phyloP scores from a whole-genome alignment of 2,888 invertebrate genomes.

The Desoria tigrina region DNA sequence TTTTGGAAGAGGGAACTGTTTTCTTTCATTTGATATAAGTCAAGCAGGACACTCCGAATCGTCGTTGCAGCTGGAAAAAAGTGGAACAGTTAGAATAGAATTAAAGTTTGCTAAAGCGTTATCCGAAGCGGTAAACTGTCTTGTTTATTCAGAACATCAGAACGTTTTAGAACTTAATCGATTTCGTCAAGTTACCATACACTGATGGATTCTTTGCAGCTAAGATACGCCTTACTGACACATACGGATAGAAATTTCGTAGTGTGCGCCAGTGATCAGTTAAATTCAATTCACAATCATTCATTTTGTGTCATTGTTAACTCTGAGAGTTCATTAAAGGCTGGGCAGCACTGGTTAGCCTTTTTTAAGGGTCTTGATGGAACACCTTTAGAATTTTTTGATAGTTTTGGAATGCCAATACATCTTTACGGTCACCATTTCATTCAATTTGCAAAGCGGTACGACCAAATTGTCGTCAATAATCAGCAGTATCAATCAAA shows the following conservation, averaged over 20 bases:
- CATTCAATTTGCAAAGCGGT: background rate
- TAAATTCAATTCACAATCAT: background rate
- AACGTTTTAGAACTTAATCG: constrained; percentile 31
- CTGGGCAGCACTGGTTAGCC: constrained; percentile 25
- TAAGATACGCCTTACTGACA: constrained; percentile 12
- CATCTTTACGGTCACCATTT: constrained; percentile 9
- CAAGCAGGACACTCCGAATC: constrained; percentile 20
- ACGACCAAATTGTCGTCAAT: background rate
- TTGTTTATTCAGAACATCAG: constrained; percentile 34
- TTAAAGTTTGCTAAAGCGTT: constrained; percentile 26
- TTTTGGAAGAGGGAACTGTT: constrained; percentile 12
- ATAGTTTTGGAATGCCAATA: constrained; percentile 20
- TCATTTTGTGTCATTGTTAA: constrained; percentile 20
- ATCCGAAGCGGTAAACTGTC: constrained; percentile 27
- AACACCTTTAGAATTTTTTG: constrained; percentile 21
- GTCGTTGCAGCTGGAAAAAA: constrained; percentile 21
- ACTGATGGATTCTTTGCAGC: constrained; percentile 28
- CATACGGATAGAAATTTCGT: background rate
- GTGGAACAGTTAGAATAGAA: constrained; percentile 30
- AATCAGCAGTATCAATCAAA: background rate
- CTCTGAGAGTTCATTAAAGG: background rate
- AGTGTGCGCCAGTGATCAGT: constrained; percentile 19
- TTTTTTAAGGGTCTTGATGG: background rate
- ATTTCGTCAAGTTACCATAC: constrained; percentile 14
- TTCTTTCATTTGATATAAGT: constrained; percentile 33